A percentile compares a stretch with the other conserved stretches of the same genome.
phyloP scores from a whole-genome alignment of 2,113 vertebrate species.

The Puffinus mauretanicus region DNA sequence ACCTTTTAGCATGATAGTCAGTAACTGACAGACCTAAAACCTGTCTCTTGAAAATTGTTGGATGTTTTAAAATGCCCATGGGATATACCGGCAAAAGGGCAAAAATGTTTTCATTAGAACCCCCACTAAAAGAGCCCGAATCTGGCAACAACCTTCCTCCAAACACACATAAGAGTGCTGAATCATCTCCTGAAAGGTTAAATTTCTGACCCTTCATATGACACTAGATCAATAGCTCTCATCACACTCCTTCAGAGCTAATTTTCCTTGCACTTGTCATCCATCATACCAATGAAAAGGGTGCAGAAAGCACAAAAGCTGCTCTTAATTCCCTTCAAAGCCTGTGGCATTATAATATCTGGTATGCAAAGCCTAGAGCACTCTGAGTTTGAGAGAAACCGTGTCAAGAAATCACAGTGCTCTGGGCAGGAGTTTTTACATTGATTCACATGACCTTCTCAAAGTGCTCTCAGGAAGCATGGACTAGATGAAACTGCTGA shows the following conservation, averaged over 20 bases:
- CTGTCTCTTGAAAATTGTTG: neutral
- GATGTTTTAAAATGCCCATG: neutral
- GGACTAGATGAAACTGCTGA: neutral
- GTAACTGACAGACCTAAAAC: neutral
- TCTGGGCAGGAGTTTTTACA: neutral
- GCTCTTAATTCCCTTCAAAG: neutral
- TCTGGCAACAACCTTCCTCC: neutral
- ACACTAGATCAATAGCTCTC: neutral
- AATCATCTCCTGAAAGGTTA: neutral
- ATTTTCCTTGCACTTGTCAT: neutral
- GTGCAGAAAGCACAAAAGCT: neutral
- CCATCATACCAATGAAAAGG: neutral
- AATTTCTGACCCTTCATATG: neutral
- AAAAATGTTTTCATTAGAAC: neutral
- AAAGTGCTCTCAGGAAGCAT: rapidly evolving
- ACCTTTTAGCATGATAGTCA: neutral
- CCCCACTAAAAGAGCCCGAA: neutral
- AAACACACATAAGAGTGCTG: rapidly evolving
- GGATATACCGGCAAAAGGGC: neutral
- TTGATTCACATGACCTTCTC: neutral
- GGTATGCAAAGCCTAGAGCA: neutral
- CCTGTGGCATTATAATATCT: neutral
- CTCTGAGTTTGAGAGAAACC: neutral
- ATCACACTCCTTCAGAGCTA: neutral
- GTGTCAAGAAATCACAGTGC: neutral